phyloP scores from a whole-genome alignment of 1,140 invertebrate species.

The Halictus rubicundus region DNA sequence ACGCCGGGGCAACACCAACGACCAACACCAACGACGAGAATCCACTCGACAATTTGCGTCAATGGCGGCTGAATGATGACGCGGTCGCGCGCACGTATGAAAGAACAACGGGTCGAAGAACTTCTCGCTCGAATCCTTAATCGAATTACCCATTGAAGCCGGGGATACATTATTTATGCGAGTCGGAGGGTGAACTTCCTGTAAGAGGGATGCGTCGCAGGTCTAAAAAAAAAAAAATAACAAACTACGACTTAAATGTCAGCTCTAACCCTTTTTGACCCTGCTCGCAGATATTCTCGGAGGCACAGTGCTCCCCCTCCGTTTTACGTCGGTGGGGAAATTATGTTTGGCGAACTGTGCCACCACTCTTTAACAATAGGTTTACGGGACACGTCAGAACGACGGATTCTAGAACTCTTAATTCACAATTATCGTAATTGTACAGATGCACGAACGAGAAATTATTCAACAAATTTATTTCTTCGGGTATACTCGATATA shows the following conservation, averaged over 20 bases:
- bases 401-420: no score
- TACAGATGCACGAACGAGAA: no score
- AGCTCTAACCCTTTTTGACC: neutral
- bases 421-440: no score
- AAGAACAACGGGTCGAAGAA: conserved; percentile 30
- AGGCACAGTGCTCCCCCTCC: no score
- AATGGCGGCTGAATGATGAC: conserved; percentile 12
- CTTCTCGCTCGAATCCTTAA: conserved; percentile 8
- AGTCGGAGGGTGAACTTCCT: neutral
- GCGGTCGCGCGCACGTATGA: neutral
- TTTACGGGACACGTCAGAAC: no score
- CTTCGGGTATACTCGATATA: no score
- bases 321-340: no score
- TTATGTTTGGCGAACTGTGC: no score
- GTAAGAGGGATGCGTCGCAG: neutral
- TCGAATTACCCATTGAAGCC: neutral
- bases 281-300: neutral
- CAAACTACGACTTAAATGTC: neutral
- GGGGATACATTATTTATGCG: conserved; percentile 8
- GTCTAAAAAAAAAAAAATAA: neutral
- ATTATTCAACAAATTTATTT: no score
- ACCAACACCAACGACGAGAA: no score
- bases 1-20: no score
- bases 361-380: no score
- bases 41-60: conserved; percentile 4